These are phyloP conservation scores for Psix sp. DNA, from an alignment of 1,140 invertebrate species.

Conservation along the genomic window DNA sequence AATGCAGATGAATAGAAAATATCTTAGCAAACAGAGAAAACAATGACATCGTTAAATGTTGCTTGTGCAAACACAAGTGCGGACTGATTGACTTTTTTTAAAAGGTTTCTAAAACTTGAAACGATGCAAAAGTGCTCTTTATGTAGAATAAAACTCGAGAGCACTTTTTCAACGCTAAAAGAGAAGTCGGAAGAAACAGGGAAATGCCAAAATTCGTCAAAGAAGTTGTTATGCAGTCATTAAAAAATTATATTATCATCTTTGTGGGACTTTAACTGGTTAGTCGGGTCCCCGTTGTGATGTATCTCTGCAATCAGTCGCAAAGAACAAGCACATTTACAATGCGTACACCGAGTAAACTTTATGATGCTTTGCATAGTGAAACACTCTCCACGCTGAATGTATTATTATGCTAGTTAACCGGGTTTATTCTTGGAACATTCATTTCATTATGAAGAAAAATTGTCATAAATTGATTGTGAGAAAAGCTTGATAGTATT, in stretches of 20 bases:
- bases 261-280: constrained; percentile 43
- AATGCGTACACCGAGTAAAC: constrained; percentile 39
- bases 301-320: constrained; percentile 41
- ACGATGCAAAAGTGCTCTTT: constrained; percentile 21
- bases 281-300: constrained; percentile 30
- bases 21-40: background rate
- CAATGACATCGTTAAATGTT: constrained; percentile 5
- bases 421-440: constrained; percentile 22
- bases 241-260: constrained; percentile 55
- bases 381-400: constrained; percentile 25
- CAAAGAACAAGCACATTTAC: constrained; percentile 52
- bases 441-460: constrained; percentile 19
- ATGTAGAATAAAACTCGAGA: constrained; percentile 26
- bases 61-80: constrained; percentile 3
- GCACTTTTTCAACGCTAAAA: constrained; percentile 29
- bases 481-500: no score
- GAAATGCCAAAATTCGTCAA: constrained; percentile 20
- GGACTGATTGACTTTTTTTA: constrained; percentile 26
- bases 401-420: constrained; percentile 41
- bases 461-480: no score
- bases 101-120: constrained; percentile 34
- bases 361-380: constrained; percentile 52
- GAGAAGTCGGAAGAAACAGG: constrained; percentile 1
- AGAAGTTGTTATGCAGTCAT: constrained; percentile 42
- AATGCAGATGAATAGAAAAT: constrained; percentile 21